Percentiles rank a stretch among this genome's conserved stretches.
Conservation (phyloP, 2,113 vertebrate genomes). For the Podarcis raffonei region DNA sequence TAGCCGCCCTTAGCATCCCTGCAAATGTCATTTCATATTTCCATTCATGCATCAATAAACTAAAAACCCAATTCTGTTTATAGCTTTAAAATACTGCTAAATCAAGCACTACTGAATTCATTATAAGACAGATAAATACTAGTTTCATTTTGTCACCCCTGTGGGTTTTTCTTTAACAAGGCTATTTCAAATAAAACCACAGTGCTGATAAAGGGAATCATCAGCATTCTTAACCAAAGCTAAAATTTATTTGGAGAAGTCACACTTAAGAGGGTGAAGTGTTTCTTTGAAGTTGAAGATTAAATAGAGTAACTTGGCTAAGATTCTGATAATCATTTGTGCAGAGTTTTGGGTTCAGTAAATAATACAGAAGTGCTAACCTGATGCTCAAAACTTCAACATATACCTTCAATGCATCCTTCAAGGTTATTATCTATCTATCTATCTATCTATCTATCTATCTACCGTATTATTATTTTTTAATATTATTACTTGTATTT, state of each 20-base stretch:
- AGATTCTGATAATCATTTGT: background rate
- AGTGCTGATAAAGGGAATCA: background rate
- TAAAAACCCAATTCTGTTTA: background rate
- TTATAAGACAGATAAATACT: background rate
- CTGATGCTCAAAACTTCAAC: slow-evolving; percentile 17
- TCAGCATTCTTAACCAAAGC: slow-evolving; percentile 5
- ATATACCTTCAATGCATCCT: slow-evolving; percentile 23
- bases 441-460: too few relatives aligned
- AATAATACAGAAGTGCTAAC: slow-evolving; percentile 1
- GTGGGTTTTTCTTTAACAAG: background rate
- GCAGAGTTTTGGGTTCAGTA: background rate
- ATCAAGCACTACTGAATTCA: background rate
- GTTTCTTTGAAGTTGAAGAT: background rate
- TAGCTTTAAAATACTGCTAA: slow-evolving; percentile 26
- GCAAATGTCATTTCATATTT: slow-evolving; percentile 39
- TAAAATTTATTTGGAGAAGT: slow-evolving; percentile 9
- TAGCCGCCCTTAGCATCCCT: background rate
- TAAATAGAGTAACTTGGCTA: background rate
- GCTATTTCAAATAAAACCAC: slow-evolving; percentile 16
- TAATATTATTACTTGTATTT: background rate
- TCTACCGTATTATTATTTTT: background rate
- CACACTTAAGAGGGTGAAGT: slow-evolving; percentile 9
- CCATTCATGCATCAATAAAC: slow-evolving; percentile 5
- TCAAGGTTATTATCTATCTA: background rate
- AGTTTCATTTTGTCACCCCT: background rate